A percentile compares a stretch with the other conserved stretches of the same genome.
Evolutionary conservation across 2,113 vertebrate genomes (phyloP).

Genomic region (Rhinichthys klamathensis): DNA sequence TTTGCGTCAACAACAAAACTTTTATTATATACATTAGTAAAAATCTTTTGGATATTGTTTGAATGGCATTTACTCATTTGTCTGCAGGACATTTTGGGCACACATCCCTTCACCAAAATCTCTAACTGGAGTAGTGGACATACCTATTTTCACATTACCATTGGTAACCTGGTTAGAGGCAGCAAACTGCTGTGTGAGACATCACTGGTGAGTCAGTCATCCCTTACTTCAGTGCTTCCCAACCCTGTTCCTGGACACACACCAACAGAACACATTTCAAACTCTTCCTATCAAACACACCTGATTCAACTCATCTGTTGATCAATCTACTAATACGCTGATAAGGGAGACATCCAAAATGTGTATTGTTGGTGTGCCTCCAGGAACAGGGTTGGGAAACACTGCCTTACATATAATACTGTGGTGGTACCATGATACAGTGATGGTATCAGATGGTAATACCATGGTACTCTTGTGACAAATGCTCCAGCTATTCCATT

Average conservation of each 20-base stretch:
- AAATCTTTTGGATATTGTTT: not conserved
- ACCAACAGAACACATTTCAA: too few species aligned
- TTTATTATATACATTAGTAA: not conserved
- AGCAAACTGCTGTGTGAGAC: constrained; percentile 96
- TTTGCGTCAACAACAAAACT: not conserved
- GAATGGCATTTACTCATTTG: not conserved
- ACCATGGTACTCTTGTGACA: not conserved
- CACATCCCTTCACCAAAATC: constrained; percentile 96
- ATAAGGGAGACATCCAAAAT: too few species aligned
- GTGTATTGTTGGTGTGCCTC: too few species aligned
- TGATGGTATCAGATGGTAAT: not conserved
- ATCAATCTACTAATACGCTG: too few species aligned
- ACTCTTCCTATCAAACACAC: too few species aligned
- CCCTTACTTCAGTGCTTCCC: not conserved
- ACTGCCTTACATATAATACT: not conserved
- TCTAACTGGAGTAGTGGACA: constrained; percentile 99
- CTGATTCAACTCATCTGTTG: too few species aligned
- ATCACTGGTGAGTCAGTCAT: constrained; percentile 84
- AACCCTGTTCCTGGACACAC: too few species aligned
- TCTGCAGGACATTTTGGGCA: constrained; percentile 87
- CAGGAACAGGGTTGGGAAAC: too few species aligned
- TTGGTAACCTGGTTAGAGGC: constrained; percentile 92
- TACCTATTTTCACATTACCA: constrained; percentile 97
- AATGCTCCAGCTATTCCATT: not conserved
- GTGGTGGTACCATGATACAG: not conserved